A percentile compares a stretch with the other conserved stretches of the same genome.
phyloP scores from a whole-genome alignment of 2,888 invertebrate genomes.

The Phaonia tiefii region DNA sequence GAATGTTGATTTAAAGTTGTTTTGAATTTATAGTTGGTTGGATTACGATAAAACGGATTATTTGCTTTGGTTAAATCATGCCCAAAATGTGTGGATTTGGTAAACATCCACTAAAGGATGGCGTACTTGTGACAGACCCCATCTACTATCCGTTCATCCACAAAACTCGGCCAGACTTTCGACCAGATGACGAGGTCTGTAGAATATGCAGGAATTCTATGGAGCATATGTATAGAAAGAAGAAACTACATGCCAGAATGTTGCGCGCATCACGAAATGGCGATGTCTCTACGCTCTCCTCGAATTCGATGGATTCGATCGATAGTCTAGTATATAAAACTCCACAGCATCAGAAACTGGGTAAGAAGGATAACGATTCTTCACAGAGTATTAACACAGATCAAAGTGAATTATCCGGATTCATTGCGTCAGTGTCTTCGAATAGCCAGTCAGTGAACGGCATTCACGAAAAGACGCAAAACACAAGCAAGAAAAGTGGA shows the following conservation, averaged over 20 bases:
- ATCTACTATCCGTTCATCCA: constrained; percentile 32
- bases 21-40: no score
- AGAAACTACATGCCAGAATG: neutral
- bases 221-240: constrained; percentile 43
- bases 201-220: constrained; percentile 31
- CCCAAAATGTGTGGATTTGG: constrained; percentile 45
- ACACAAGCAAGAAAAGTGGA: no score
- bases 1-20: no score
- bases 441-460: no score
- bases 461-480: no score
- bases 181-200: constrained; percentile 40
- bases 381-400: no score
- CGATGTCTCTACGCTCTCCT: neutral
- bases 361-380: neutral
- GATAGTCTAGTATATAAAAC: neutral
- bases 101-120: constrained; percentile 45
- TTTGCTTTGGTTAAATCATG: no score
- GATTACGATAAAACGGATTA: no score
- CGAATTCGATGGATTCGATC: neutral
- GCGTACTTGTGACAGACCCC: constrained; percentile 37
- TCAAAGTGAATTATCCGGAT: neutral
- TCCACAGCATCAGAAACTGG: neutral
- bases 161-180: constrained; percentile 44
- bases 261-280: neutral
- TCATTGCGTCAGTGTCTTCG: neutral